Base-by-base conservation (phyloP, 2,888 invertebrate species). In the Acanthosepion esculentum region DNA sequence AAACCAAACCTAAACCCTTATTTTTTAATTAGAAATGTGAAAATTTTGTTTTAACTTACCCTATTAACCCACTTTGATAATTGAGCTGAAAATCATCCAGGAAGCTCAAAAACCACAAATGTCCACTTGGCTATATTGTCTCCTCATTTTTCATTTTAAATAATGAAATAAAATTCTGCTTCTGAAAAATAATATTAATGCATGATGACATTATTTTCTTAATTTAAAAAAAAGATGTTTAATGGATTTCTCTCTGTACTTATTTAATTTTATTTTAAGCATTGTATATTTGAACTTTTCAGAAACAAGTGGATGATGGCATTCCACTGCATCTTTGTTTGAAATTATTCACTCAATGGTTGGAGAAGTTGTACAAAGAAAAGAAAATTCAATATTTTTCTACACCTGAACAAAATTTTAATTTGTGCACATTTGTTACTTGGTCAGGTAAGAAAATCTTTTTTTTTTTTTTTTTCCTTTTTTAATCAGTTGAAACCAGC, bases 261-360 rank as follows among this genome's bases (percentile, higher is more conserved):
- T n/a, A n/a, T n/a, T n/a, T n/a, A 29, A n/a, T n/a, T 78, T 78
- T 29, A 5, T 33, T 92, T 29, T 41, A 48, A 48, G 48, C 41
- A 20, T 48, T 26, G 12, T 20, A 8, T n/a, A 53, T 94, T 33
- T 53, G 48, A 33, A 91, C 59, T 94, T 94, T 95, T 64, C 95
- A 97, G 97, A 96, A 96, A 23, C 96, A 97, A 95, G 97, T 97
- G 10, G 97, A 97, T 94, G 96, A 97, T 95, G 97, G 97, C 8
- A 97, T 97, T n/a, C 97, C 97, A 33, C 94, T 97, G 29, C 95
- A 95, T 33, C 93, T 97, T 53, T 97, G 97, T 95, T 94, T 97
- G 94, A 96, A 97, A 96, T 97, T 98, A 96, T 98, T 98, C 96
- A 97, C 97, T 64, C 97, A 97, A 94, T 98, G 98, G 98, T 95